Conservation (phyloP, 1,140 invertebrate species). For the Sesamia nonagrioides region DNA sequence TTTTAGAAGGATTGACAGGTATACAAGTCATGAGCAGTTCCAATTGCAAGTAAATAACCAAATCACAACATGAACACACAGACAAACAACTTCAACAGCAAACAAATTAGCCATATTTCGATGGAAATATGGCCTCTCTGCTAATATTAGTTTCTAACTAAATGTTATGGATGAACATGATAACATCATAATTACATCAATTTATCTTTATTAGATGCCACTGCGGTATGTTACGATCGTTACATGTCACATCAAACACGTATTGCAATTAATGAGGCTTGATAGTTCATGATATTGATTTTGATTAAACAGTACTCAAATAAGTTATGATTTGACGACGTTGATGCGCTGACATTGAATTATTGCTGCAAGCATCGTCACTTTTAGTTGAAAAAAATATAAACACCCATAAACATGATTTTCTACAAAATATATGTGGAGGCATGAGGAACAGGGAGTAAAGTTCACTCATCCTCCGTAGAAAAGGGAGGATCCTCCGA, state of each 20-base stretch:
- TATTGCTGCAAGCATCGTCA: neutral
- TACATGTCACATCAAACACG: conserved; percentile 21
- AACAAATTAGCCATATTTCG: neutral
- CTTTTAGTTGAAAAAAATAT: too few relatives aligned
- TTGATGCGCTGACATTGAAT: neutral
- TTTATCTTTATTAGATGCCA: conserved; percentile 18
- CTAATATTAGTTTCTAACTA: neutral
- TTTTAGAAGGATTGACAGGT: too few relatives aligned
- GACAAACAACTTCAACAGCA: neutral
- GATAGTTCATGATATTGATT: conserved; percentile 30
- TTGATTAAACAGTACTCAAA: neutral
- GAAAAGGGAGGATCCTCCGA: too few relatives aligned
- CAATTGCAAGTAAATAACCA: too few relatives aligned
- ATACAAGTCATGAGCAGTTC: too few relatives aligned
- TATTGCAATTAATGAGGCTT: conserved; percentile 27
- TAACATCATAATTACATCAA: conserved; percentile 6
- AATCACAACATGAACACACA: neutral
- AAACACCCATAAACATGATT: too few relatives aligned
- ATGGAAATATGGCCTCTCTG: neutral
- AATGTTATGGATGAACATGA: neutral
- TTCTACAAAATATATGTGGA: too few relatives aligned
- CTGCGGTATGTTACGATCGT: conserved; percentile 11
- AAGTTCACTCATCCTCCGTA: too few relatives aligned
- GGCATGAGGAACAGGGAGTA: too few relatives aligned
- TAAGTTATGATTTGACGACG: neutral